Percentiles rank a stretch among this genome's conserved stretches.
phyloP scores from a whole-genome alignment of 2,113 vertebrate genomes.

The Riparia riparia region DNA sequence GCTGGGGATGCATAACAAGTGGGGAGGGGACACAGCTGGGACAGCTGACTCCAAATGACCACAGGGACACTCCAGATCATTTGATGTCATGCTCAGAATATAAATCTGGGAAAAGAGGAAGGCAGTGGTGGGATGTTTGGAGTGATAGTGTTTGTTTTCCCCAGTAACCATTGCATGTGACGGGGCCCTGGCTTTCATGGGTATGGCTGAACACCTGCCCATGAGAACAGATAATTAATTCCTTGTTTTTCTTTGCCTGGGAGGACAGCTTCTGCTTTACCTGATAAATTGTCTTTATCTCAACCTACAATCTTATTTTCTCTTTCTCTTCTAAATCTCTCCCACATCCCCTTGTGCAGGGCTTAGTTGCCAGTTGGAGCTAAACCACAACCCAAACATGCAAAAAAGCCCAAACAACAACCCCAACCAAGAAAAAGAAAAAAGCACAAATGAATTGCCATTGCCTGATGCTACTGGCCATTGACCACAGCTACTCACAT shows the following conservation, averaged over 20 bases:
- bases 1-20: not conserved
- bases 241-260: not conserved
- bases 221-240: not conserved
- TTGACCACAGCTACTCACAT: not conserved
- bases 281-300: not conserved
- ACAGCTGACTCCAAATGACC: not conserved
- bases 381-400: not conserved
- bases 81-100: not conserved
- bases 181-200: not conserved
- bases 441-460: not conserved
- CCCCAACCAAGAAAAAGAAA: not conserved
- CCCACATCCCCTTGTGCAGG: not conserved
- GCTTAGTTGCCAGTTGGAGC: not conserved
- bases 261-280: not conserved
- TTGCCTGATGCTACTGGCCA: not conserved
- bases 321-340: not conserved
- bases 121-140: accelerated
- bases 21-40: not conserved
- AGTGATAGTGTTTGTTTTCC: not conserved
- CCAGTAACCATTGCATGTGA: accelerated
- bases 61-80: not conserved
- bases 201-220: not conserved
- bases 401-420: not conserved
- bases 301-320: not conserved
- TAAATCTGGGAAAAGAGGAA: not conserved